phyloP scores from a whole-genome alignment of 2,797 vertebrate species.

The Graptemys geographica region DNA sequence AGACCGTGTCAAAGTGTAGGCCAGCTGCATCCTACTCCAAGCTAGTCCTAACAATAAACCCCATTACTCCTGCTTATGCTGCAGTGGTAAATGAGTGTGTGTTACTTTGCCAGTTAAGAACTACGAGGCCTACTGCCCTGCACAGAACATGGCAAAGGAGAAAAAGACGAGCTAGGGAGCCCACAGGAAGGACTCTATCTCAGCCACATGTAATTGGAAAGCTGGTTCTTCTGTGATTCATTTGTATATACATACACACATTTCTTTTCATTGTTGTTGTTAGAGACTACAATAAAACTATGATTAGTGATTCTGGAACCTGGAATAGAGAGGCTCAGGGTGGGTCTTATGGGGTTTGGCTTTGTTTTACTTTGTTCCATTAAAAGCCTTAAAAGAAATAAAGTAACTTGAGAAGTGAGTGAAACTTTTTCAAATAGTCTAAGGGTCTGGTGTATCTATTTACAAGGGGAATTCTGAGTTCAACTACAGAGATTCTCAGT shows the following conservation, averaged over 20 bases:
- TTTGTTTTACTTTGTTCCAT: not conserved
- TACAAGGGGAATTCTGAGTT: not conserved
- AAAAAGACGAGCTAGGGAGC: not conserved
- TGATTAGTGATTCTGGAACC: not conserved
- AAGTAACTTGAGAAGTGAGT: not conserved
- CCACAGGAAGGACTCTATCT: not conserved
- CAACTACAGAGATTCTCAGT: not conserved
- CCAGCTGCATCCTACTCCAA: too few species aligned
- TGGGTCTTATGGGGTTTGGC: not conserved
- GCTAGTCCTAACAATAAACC: too few species aligned
- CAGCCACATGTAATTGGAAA: not conserved
- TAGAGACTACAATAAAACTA: fast-evolving
- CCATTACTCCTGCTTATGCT: too few species aligned
- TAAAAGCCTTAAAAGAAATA: not conserved
- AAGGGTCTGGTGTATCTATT: not conserved
- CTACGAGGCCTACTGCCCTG: too few species aligned
- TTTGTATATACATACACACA: not conserved
- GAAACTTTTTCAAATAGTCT: not conserved
- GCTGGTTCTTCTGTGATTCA: not conserved
- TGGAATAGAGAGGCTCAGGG: not conserved
- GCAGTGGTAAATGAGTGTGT: too few species aligned
- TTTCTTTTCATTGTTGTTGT: not conserved
- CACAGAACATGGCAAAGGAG: not conserved
- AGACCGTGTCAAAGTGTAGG: too few species aligned
- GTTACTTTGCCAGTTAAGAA: too few species aligned